phyloP scores from a whole-genome alignment of 2,797 vertebrate species.

The Falco berigora region DNA sequence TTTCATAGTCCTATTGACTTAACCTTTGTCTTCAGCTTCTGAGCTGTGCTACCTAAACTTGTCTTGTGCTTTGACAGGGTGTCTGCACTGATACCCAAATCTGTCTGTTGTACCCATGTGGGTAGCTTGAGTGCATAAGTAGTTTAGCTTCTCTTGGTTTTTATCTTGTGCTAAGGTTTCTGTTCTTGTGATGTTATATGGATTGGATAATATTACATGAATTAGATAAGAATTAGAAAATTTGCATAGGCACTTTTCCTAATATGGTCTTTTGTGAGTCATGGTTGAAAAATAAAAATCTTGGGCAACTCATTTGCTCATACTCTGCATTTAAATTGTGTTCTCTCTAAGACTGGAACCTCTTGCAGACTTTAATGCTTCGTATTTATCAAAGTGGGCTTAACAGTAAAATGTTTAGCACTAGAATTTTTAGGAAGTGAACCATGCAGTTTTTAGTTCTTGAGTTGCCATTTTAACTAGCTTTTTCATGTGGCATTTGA shows the following conservation, averaged over 20 bases:
- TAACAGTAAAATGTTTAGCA: not conserved
- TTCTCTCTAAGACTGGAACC: not conserved
- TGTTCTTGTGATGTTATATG: not conserved
- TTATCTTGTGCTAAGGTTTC: not conserved
- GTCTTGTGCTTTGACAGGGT: not conserved
- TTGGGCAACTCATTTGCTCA: not conserved
- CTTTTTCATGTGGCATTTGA: not conserved
- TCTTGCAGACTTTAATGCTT: not conserved
- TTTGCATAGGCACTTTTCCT: not conserved
- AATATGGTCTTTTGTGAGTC: not conserved
- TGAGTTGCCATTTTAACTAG: not conserved
- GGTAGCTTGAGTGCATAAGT: not conserved
- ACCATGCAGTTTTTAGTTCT: not conserved
- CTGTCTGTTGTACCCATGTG: not conserved
- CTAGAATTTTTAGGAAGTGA: not conserved
- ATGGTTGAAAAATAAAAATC: not conserved
- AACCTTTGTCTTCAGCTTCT: not conserved
- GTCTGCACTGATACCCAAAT: not conserved
- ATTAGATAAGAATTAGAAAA: not conserved
- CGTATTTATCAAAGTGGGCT: not conserved
- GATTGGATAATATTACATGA: not conserved
- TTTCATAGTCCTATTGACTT: not conserved
- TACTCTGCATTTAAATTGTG: not conserved
- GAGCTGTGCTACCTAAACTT: not conserved
- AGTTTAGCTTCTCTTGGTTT: not conserved